Base-by-base conservation (phyloP, 2,888 invertebrate genomes). In the Liodrosophila aerea region DNA sequence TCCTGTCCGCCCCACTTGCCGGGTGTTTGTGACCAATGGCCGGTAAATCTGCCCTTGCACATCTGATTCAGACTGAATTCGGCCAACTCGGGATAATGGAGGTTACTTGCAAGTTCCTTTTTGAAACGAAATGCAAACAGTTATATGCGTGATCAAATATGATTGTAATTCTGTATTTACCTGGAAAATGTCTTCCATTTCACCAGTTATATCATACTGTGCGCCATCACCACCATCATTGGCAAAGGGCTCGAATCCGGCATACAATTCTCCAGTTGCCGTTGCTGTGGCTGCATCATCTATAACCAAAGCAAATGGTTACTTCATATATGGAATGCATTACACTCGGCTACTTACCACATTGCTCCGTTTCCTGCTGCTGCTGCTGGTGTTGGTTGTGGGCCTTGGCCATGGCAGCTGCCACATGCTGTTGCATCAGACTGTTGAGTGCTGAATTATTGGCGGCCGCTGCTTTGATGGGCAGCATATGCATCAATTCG, bases 161-260 rank as follows among this genome's bases (percentile, higher is more conserved):
- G n/a, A n/a, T n/a, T n/a, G n/a, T n/a, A n/a, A n/a, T n/a, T n/a
- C n/a, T n/a, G n/a, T n/a, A n/a, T n/a, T n/a, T 52, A 89, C 89
- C 76, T 89, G 89, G 69, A 90, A 89, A 63, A 90, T 88, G 43
- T 90, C 90, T 64, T 90, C 90, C 82, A 90, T 87, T 68, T 89
- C 89, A 51, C 88, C 89, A 29, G 87, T 85, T 45, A 89, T 86
- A 44, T 89, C 89, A 62, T 88, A 89, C 45, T 88, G 89, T 31
- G 87, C 76, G 8, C 85, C 85, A 60, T 89, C 89, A 30, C 87
- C 87, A 16, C 88, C 89, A 49, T 88, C 89, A 13, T 67, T 72
- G 39, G 70, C 47, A 34, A 89, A 90, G 29, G 85, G 87, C 30
- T 90, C 90, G 22, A 90, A 29, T 4, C 88, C 86, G 1, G 87